Conservation (phyloP, 1,140 invertebrate species). For the Hyles euphorbiae region DNA sequence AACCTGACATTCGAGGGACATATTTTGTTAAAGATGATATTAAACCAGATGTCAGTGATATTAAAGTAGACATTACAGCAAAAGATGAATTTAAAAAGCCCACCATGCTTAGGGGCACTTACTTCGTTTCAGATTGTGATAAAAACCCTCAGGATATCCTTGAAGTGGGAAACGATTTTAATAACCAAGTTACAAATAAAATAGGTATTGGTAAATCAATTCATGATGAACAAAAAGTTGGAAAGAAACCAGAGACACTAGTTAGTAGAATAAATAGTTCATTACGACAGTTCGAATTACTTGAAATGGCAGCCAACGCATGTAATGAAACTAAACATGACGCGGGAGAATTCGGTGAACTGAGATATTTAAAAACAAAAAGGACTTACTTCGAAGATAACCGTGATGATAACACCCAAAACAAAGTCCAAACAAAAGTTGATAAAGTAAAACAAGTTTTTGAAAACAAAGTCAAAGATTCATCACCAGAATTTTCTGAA, state of each 20-base stretch:
- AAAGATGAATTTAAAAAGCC: too few species aligned
- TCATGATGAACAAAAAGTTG: neutral
- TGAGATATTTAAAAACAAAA: conserved; percentile 37
- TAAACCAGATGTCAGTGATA: too few species aligned
- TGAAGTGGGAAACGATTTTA: neutral
- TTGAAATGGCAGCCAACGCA: conserved; percentile 40
- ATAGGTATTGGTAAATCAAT: conserved; percentile 6
- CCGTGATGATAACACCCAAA: conserved; percentile 5
- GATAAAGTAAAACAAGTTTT: neutral
- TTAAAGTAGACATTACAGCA: too few species aligned
- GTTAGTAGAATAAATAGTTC: conserved; percentile 37
- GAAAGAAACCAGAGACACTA: conserved; percentile 16
- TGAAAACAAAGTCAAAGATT: too few species aligned
- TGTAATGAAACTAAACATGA: conserved; percentile 18
- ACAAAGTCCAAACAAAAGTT: neutral
- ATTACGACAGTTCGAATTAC: conserved; percentile 50
- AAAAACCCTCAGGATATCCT: neutral
- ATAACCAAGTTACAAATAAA: neutral
- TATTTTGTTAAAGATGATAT: too few species aligned
- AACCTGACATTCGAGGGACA: too few species aligned
- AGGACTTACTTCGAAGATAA: conserved; percentile 34
- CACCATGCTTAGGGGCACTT: conserved; percentile 10
- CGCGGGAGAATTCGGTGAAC: conserved; percentile 21
- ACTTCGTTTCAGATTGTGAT: conserved; percentile 16
- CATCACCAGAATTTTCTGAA: neutral